Evolutionary conservation across 2,797 vertebrate species (phyloP).

Genomic region (Darevskia mixta): DNA sequence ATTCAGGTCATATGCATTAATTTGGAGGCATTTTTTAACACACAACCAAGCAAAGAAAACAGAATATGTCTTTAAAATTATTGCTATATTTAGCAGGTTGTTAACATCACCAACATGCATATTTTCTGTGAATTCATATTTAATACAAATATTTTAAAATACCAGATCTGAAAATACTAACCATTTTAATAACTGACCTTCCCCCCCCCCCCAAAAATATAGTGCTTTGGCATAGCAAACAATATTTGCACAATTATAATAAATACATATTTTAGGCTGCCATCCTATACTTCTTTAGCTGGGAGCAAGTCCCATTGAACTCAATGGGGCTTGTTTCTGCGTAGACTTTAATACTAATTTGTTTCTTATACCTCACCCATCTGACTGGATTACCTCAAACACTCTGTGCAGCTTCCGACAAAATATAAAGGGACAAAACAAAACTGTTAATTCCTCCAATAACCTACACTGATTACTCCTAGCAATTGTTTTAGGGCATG

Average conservation of each 20-base stretch:
- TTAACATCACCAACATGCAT: slow-evolving; percentile 63
- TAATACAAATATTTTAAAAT: slow-evolving; percentile 72
- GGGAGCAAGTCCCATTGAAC: not conserved
- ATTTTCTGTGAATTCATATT: slow-evolving; percentile 56
- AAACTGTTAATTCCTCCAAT: slow-evolving; percentile 44
- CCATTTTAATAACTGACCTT: slow-evolving; percentile 61
- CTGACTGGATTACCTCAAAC: too few relatives aligned
- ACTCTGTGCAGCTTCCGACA: too few relatives aligned
- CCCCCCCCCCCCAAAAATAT: slow-evolving; percentile 69
- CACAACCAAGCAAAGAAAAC: slow-evolving; percentile 24
- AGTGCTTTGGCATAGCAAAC: slow-evolving; percentile 72
- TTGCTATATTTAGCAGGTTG: slow-evolving; percentile 72
- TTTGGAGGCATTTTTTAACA: slow-evolving; percentile 2
- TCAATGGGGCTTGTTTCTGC: not conserved
- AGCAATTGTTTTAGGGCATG: slow-evolving; percentile 29
- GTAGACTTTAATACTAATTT: too few relatives aligned
- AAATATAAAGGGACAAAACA: too few relatives aligned
- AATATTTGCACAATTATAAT: slow-evolving; percentile 55
- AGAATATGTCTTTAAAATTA: slow-evolving; percentile 71
- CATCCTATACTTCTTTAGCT: not conserved
- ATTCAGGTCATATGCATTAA: slow-evolving; percentile 11
- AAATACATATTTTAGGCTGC: slow-evolving; percentile 68
- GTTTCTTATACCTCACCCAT: too few relatives aligned
- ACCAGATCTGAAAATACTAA: slow-evolving; percentile 66
- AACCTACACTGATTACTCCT: slow-evolving; percentile 45